A percentile compares a stretch with the other conserved stretches of the same genome.
Conservation (phyloP, 2,113 vertebrate species). For the Salvelinus fontinalis region DNA sequence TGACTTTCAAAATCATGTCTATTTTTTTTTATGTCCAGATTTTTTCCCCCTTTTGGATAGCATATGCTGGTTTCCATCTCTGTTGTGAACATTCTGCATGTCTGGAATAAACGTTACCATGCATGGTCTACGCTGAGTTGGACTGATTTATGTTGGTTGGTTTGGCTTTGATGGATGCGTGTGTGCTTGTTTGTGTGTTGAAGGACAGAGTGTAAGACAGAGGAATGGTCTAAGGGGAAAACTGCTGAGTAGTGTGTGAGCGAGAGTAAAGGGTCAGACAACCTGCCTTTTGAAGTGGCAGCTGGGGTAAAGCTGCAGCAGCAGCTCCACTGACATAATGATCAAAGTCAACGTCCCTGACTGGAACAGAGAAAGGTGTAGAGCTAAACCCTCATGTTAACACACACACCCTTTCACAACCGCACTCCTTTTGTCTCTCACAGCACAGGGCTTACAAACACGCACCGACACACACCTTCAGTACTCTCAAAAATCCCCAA, state of each 20-base stretch:
- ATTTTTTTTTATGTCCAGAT: conserved; percentile 7
- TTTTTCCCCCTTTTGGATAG: conserved; percentile 47
- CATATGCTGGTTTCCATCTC: conserved; percentile 68
- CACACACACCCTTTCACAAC: conserved; percentile 8
- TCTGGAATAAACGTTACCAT: conserved; percentile 90
- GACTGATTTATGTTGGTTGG: conserved; percentile 8
- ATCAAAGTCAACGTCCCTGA: not conserved
- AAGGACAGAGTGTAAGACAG: not conserved
- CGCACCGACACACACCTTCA: not conserved
- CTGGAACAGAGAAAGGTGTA: not conserved
- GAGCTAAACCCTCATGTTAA: not conserved
- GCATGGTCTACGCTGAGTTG: conserved; percentile 68
- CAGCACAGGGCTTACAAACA: not conserved
- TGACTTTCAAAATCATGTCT: conserved; percentile 27
- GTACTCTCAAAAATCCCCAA: too few species aligned
- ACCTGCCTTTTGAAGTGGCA: not conserved
- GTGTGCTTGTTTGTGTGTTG: not conserved
- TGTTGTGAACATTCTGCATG: conserved; percentile 86
- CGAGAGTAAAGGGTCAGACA: not conserved
- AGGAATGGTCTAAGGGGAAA: not conserved
- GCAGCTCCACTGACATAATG: not conserved
- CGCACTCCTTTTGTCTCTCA: not conserved
- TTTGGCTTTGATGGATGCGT: not conserved
- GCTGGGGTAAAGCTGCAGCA: not conserved
- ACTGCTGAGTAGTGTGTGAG: not conserved